Conservation (phyloP, 1,140 invertebrate genomes). For the Caenorhabditis brenneri region DNA sequence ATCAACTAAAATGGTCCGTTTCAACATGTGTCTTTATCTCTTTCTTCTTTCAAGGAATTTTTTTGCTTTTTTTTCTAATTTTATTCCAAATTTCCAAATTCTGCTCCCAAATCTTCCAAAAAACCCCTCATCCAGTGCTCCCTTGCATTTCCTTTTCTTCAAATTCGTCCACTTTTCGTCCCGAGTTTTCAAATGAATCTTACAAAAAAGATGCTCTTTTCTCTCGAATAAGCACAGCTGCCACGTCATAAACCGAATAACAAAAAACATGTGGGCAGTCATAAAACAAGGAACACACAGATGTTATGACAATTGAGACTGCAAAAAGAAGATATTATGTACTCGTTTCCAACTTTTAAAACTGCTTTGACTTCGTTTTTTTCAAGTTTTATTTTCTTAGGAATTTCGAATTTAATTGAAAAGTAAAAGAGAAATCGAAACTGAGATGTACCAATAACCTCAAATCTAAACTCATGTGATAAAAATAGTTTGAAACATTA, state of each 20-base stretch:
- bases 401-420: too few species aligned
- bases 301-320: neutral
- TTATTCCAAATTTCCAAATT: neutral
- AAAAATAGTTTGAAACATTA: too few species aligned
- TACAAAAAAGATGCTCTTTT: too few species aligned
- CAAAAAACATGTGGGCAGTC: constrained; percentile 18
- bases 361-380: too few species aligned
- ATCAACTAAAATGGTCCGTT: neutral
- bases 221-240: too few species aligned
- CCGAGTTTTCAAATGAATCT: neutral
- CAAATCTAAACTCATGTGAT: too few species aligned
- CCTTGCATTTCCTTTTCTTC: constrained; percentile 21
- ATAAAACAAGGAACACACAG: neutral
- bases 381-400: too few species aligned
- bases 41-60: neutral
- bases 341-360: too few species aligned
- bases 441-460: too few species aligned
- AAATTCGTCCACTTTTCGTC: too few species aligned
- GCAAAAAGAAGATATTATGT: too few species aligned
- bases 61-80: neutral
- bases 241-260: constrained; percentile 30
- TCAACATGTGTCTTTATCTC: neutral
- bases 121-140: neutral
- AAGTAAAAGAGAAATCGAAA: too few species aligned
- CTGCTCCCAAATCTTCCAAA: neutral